Conservation (phyloP, 2,888 invertebrate genomes). For the Eupithecia insigniata region DNA sequence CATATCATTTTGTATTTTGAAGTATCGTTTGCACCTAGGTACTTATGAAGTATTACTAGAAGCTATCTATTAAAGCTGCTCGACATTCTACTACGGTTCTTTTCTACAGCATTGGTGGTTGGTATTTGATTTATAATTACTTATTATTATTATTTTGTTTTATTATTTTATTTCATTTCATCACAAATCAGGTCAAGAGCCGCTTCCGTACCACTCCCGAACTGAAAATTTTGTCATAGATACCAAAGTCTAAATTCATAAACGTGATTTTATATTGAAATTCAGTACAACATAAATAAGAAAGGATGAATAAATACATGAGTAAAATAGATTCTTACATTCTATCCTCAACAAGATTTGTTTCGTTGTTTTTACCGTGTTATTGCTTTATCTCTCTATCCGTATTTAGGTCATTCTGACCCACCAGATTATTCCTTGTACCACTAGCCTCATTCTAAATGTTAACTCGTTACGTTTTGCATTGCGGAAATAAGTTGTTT, state of each 20-base stretch:
- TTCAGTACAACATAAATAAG: not conserved
- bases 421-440: conserved; percentile 11
- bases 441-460: conserved; percentile 22
- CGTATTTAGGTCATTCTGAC: conserved; percentile 6
- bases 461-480: conserved; percentile 16
- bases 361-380: conserved; percentile 5
- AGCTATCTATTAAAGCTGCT: not conserved
- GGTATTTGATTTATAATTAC: too few relatives aligned
- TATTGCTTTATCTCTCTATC: conserved; percentile 8
- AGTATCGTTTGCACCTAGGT: not conserved
- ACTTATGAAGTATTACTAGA: not conserved
- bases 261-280: not conserved
- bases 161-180: too few relatives aligned
- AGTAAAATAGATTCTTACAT: conserved; percentile 19
- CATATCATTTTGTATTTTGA: not conserved
- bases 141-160: too few relatives aligned
- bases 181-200: not conserved
- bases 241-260: not conserved
- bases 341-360: conserved; percentile 1
- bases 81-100: not conserved
- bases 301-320: not conserved
- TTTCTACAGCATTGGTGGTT: not conserved
- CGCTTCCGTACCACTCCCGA: not conserved
- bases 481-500: conserved; percentile 23
- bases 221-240: not conserved